phyloP scores from a whole-genome alignment of 1,140 invertebrate species.

The Metopolophium dirhodum region DNA sequence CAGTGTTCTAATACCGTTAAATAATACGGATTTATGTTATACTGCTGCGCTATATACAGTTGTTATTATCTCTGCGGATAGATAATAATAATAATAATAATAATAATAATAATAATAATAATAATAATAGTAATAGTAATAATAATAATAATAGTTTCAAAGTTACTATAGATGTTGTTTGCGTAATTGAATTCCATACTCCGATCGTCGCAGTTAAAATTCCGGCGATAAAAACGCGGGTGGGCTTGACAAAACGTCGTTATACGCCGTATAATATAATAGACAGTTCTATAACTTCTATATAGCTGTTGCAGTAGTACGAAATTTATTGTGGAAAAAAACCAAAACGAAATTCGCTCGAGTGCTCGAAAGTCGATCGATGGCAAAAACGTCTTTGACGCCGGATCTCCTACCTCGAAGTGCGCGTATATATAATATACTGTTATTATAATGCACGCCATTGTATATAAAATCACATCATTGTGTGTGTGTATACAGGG shows the following conservation, averaged over 20 bases:
- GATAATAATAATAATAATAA: conserved; percentile 34
- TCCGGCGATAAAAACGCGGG: conserved; percentile 8
- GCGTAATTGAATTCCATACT: conserved; percentile 36
- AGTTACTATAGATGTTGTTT: conserved; percentile 20
- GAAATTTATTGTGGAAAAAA: neutral
- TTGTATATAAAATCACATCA: neutral
- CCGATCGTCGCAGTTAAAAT: neutral
- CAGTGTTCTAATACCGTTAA: conserved; percentile 12
- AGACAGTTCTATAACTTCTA: neutral
- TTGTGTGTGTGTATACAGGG: no score
- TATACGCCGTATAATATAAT: conserved; percentile 16
- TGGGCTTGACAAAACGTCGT: conserved; percentile 37
- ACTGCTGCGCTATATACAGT: conserved; percentile 1
- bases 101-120: neutral
- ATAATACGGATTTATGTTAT: conserved; percentile 32
- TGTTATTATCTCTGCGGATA: conserved; percentile 29
- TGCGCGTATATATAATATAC: no score
- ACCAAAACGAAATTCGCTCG: neutral
- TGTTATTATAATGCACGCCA: neutral
- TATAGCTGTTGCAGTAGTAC: neutral
- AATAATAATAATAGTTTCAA: conserved; percentile 35
- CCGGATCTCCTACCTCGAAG: neutral
- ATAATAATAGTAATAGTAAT: neutral
- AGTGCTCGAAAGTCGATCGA: neutral
- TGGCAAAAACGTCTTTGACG: neutral